Evolutionary conservation across 2,888 invertebrate genomes (phyloP).

Genomic region (Trissolcus japonicus): DNA sequence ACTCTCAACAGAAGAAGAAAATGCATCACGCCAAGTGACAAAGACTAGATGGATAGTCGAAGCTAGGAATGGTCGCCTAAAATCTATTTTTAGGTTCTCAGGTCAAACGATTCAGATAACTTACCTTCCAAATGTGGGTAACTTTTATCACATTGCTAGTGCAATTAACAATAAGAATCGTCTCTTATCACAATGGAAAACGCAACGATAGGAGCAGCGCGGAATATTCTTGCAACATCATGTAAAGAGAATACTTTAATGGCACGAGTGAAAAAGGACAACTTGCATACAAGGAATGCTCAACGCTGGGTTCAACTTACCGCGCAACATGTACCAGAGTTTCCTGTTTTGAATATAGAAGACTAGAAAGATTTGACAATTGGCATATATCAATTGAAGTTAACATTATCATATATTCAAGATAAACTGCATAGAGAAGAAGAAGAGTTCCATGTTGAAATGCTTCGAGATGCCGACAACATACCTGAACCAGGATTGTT

Average conservation of each 20-base stretch:
- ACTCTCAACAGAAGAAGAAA: slow-evolving; percentile 56
- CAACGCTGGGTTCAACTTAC: slow-evolving; percentile 34
- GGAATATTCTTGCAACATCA: slow-evolving; percentile 24
- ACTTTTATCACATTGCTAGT: slow-evolving; percentile 29
- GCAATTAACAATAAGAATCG: slow-evolving; percentile 44
- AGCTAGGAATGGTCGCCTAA: slow-evolving; percentile 56
- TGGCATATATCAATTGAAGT: slow-evolving; percentile 41
- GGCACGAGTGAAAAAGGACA: slow-evolving; percentile 42
- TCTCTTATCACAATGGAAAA: slow-evolving; percentile 33
- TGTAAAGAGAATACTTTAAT: slow-evolving; percentile 38
- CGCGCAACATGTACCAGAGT: slow-evolving; percentile 30
- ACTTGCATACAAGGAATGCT: slow-evolving; percentile 38
- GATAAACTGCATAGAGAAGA: slow-evolving; percentile 11
- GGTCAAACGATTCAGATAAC: neutral
- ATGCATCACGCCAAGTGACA: slow-evolving; percentile 57
- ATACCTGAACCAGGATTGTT: slow-evolving; percentile 34
- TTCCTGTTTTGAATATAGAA: slow-evolving; percentile 28
- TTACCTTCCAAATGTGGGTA: slow-evolving; percentile 15
- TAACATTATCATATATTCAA: slow-evolving; percentile 31
- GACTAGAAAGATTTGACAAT: slow-evolving; percentile 37
- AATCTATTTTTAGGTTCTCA: slow-evolving; percentile 52
- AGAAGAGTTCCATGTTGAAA: slow-evolving; percentile 22
- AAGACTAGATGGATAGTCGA: slow-evolving; percentile 57
- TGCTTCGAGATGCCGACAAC: slow-evolving; percentile 26
- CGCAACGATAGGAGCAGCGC: slow-evolving; percentile 6